Base-by-base conservation (phyloP, 2,113 vertebrate species). In the Sapajus apella region DNA sequence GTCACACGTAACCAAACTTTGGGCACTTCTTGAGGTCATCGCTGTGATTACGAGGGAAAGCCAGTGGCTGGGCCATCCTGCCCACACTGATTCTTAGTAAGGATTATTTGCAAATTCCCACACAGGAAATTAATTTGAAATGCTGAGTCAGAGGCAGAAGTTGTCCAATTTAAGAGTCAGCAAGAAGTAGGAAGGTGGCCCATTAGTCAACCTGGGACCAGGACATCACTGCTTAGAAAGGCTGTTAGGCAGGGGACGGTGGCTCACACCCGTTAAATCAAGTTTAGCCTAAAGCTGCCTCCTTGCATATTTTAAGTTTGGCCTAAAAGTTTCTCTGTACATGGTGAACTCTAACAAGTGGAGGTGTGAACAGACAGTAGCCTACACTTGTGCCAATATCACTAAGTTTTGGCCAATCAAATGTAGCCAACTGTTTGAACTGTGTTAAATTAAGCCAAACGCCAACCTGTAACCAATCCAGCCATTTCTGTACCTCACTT, bases 91-190 rank as follows among this genome's bases (percentile, higher is more conserved):
- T 47, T 93, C 64, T 50, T 56, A 58, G 13, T 35, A 72, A 68
- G 52, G 25, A 79, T 93, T 43, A 43, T 73, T 86, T 47, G 2
- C 58, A 95, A 93, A 91, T 93, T 94, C 45, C 83, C 8, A 3
- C 23, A 50, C 47, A 32, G 58, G 14, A 55, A 88, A 89, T 73
- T 73, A 66, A 81, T 93, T 94, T 76, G 43, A 87, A 94, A 95
- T 58, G 80, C 66, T 91, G 68, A 91, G 13, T 66, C 66, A 79
- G 52, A 95, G 50, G 27, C n/a, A n/a, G 75, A 70, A 47, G 6
- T 47, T 55, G 37, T 45, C 79, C 76, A 77, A 6, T 20, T 35
- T 35, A 79, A 73, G 25, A 79, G 21, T 8, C 61, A 75, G 70
- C 25, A 61, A 92, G 47, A 55, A 5, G 14, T 40, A 75, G 18